Evolutionary conservation across 1,140 invertebrate species (phyloP).

Genomic region (Drepana arcuata): DNA sequence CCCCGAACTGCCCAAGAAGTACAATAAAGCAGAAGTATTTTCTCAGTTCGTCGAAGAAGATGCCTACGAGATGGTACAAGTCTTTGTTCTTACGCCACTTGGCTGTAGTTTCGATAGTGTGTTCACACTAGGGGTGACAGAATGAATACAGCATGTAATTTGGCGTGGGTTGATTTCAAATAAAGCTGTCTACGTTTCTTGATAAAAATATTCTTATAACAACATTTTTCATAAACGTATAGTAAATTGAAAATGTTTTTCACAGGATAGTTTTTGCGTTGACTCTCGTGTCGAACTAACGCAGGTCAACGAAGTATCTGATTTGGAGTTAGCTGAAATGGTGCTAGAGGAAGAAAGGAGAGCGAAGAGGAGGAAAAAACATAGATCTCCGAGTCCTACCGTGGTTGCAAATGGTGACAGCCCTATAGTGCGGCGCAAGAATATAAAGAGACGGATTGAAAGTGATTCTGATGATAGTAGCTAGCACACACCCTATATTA

Average conservation of each 20-base stretch:
- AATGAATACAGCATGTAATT: too few relatives aligned
- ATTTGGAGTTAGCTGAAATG: conserved; percentile 60
- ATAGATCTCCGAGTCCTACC: not conserved
- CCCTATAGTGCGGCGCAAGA: conserved; percentile 33
- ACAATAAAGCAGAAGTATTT: conserved; percentile 36
- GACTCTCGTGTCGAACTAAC: conserved; percentile 57
- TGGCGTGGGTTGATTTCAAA: too few relatives aligned
- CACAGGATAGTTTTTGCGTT: conserved; percentile 66
- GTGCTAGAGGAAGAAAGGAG: conserved; percentile 43
- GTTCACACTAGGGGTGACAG: too few relatives aligned
- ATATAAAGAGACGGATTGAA: conserved; percentile 27
- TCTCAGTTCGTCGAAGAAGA: conserved; percentile 58
- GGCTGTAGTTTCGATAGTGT: too few relatives aligned
- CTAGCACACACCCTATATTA: conserved; percentile 17
- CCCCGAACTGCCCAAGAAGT: conserved; percentile 38
- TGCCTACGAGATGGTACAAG: conserved; percentile 63
- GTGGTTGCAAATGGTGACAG: conserved; percentile 28
- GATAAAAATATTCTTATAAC: too few relatives aligned
- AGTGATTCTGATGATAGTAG: conserved; percentile 59
- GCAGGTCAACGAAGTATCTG: conserved; percentile 50
- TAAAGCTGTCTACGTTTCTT: too few relatives aligned
- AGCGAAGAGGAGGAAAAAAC: conserved; percentile 27
- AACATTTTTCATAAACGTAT: too few relatives aligned
- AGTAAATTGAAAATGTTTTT: too few relatives aligned
- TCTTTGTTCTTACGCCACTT: too few relatives aligned